Base-by-base conservation (phyloP, 2,888 invertebrate genomes). In the Leucania comma region DNA sequence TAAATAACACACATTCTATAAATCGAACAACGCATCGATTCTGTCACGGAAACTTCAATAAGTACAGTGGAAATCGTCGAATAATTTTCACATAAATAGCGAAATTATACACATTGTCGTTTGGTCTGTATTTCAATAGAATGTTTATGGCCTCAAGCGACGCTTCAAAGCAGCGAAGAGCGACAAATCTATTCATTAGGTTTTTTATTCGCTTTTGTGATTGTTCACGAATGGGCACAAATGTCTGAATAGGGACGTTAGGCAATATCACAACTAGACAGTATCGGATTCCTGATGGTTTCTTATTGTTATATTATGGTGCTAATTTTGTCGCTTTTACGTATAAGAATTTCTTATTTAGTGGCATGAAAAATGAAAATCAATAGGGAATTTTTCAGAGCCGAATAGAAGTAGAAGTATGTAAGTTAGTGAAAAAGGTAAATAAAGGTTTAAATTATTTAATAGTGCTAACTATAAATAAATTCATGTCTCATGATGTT, bases 171-270 rank as follows among this genome's bases (percentile, higher is more conserved):
- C 82, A 69, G 63, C 58, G 71, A 80, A 80, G 87, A 89, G 82
- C 86, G 85, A 86, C 87, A 86, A 85, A 88, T 87, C 89, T 89
- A 91, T 90, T 91, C 89, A 91, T 91, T 91, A 88, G 63, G 66
- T 81, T 89, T 85, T 91, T 90, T 90, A 86, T 86, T 75, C 72
- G 68, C 81, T 75, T 85, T 89, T 86, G 86, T 90, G 64, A 79
- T 76, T 65, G 72, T 70, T 80, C 66, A 65, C 76, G 72, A 80
- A 83, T 85, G 74, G 63, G 72, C 64, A 83, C 72, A 62, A 85
- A 71, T 56, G 53, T 56, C 68, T 78, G 70, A 71, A 75, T 74
- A 62, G 59, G 78, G 35, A 32, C n/a, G 57, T 82, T 75, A 32
- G 26, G 74, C 32, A 72, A 71, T 78, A 64, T 70, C 35, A 24